A percentile compares a stretch with the other conserved stretches of the same genome.
These are phyloP conservation scores for Euglossa dilemma DNA, from an alignment of 1,140 invertebrate genomes.

Conservation along the genomic window DNA sequence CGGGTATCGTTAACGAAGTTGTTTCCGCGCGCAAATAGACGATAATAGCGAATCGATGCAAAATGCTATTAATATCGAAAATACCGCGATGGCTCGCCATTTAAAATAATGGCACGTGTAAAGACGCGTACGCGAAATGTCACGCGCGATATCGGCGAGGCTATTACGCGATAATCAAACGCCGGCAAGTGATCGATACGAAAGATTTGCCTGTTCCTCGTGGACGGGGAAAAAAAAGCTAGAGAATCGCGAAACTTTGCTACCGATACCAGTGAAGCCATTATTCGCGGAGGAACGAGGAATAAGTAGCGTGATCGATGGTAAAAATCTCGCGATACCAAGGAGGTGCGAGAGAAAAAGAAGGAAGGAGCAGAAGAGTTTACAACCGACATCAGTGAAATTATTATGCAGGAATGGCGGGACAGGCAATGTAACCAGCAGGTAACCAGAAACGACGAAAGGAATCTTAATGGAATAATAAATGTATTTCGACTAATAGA, in stretches of 20 bases:
- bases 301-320: background rate
- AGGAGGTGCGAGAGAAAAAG: background rate
- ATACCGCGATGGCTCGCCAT: accelerated
- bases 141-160: too few species aligned
- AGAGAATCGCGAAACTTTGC: too few species aligned
- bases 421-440: background rate
- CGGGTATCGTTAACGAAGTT: too few species aligned
- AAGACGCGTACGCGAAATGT: too few species aligned
- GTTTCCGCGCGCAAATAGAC: background rate
- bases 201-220: too few species aligned
- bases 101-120: background rate
- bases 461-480: slow-evolving; percentile 19
- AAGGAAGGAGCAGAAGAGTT: background rate
- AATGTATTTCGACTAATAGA: slow-evolving; percentile 19
- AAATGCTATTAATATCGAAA: background rate
- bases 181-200: too few species aligned
- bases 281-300: too few species aligned
- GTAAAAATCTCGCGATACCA: background rate
- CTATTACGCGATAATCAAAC: too few species aligned
- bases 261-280: too few species aligned
- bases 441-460: background rate
- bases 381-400: background rate
- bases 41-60: background rate
- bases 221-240: too few species aligned
- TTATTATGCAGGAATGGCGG: background rate